A percentile compares a stretch with the other conserved stretches of the same genome.
Evolutionary conservation across 2,797 vertebrate species (phyloP).

Genomic region (Cynodonichthys magdalenae): DNA sequence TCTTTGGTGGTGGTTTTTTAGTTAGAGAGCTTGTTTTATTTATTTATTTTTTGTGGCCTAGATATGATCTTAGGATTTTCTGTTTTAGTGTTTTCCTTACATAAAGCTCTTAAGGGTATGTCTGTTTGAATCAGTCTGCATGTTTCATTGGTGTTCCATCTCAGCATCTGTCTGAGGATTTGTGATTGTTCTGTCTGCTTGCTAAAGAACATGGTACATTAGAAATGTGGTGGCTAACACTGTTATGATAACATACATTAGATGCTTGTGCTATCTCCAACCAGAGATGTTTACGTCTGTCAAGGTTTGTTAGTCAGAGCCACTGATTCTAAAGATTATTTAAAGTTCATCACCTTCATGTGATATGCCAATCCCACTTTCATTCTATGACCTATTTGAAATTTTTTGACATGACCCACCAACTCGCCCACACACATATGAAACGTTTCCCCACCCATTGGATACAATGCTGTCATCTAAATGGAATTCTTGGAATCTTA

Average conservation of each 20-base stretch:
- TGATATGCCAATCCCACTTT: neutral
- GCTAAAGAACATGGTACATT: conserved; percentile 30
- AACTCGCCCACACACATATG: neutral
- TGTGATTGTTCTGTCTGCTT: conserved; percentile 7
- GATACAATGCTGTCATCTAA: conserved; percentile 24
- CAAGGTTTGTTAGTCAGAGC: neutral
- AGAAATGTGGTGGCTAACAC: conserved; percentile 15
- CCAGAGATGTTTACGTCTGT: neutral
- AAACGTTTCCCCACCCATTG: conserved; percentile 31
- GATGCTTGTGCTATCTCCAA: conserved; percentile 30
- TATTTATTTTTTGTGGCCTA: neutral
- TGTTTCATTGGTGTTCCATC: conserved; percentile 17
- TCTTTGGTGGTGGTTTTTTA: no score
- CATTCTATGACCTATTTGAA: conserved; percentile 10
- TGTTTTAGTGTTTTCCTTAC: conserved; percentile 34
- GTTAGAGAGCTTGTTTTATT: no score
- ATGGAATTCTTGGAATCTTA: conserved; percentile 62
- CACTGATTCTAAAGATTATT: no score
- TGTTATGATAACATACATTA: conserved; percentile 19
- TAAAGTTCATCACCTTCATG: neutral
- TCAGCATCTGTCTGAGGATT: conserved; percentile 24
- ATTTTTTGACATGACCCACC: conserved; percentile 1
- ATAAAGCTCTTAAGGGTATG: neutral
- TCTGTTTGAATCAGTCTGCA: neutral
- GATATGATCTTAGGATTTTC: conserved; percentile 19